A percentile compares a stretch with the other conserved stretches of the same genome.
These are phyloP conservation scores for Drosophila anomalipes DNA, from an alignment of 2,888 invertebrate species.

Conservation along the genomic window DNA sequence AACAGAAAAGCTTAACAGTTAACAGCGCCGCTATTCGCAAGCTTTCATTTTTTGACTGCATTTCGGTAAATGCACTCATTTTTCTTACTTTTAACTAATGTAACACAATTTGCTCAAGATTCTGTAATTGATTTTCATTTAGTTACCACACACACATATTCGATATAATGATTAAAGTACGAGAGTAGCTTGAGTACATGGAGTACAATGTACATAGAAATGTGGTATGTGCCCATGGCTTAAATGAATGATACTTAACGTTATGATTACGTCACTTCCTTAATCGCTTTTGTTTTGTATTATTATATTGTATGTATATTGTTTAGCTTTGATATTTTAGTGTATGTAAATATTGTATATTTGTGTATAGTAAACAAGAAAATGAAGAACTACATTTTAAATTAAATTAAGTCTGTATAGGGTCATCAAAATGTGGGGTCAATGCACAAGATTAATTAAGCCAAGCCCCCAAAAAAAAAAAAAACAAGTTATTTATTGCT, in stretches of 20 bases:
- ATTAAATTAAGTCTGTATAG: constrained; percentile 78
- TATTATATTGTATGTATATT: constrained; percentile 44
- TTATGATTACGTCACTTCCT: constrained; percentile 37
- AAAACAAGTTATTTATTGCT: constrained; percentile 82
- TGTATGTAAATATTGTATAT: constrained; percentile 81
- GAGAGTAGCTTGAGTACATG: constrained; percentile 39
- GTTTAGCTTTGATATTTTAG: constrained; percentile 59
- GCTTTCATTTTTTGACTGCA: constrained; percentile 49
- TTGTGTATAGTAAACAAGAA: constrained; percentile 75
- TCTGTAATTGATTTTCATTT: constrained; percentile 53
- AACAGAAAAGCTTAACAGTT: constrained; percentile 38
- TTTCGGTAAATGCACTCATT: constrained; percentile 39
- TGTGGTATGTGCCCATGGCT: constrained; percentile 28
- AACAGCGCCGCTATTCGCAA: constrained; percentile 32
- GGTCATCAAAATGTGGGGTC: constrained; percentile 55
- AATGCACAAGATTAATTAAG: constrained; percentile 62
- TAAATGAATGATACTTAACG: constrained; percentile 49
- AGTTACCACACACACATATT: constrained; percentile 25
- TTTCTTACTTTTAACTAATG: constrained; percentile 52
- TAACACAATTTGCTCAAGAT: constrained; percentile 78
- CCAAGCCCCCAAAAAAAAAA: constrained; percentile 35
- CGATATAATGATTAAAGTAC: constrained; percentile 26
- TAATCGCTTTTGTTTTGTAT: constrained; percentile 55
- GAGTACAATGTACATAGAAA: constrained; percentile 20
- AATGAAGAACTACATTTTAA: constrained; percentile 70